A percentile compares a stretch with the other conserved stretches of the same genome.
These are phyloP conservation scores for Polydrusus pterygomalis DNA, from an alignment of 2,888 invertebrate species.

Conservation along the genomic window DNA sequence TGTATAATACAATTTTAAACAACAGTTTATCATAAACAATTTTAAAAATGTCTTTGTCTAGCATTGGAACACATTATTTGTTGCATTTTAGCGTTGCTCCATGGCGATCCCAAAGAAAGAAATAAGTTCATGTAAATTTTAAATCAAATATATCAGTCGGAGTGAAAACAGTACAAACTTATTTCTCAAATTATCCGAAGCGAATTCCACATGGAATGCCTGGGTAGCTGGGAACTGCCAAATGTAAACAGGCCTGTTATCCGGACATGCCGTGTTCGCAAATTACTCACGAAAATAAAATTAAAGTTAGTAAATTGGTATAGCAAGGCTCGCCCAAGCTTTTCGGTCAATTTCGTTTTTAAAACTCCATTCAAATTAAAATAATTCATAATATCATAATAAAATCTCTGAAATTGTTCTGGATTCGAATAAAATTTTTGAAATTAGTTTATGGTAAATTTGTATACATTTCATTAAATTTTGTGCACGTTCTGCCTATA, in stretches of 20 bases:
- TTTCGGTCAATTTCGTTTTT: background rate
- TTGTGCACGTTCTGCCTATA: too few relatives aligned
- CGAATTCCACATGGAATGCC: constrained; percentile 3
- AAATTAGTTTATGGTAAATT: too few relatives aligned
- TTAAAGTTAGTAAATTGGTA: background rate
- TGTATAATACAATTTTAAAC: too few relatives aligned
- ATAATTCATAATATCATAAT: background rate
- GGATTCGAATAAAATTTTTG: too few relatives aligned
- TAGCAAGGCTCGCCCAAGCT: background rate
- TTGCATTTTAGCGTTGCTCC: too few relatives aligned
- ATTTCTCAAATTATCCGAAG: background rate
- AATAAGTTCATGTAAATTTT: background rate
- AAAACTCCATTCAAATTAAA: background rate
- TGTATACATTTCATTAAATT: too few relatives aligned
- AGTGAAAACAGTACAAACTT: constrained; percentile 2
- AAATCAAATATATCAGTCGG: background rate
- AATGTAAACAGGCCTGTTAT: constrained; percentile 4
- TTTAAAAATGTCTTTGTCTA: too few relatives aligned
- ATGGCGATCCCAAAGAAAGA: too few relatives aligned
- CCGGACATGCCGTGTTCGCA: background rate
- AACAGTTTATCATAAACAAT: too few relatives aligned
- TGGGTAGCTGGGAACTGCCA: background rate
- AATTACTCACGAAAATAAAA: constrained; percentile 8
- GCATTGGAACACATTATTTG: too few relatives aligned
- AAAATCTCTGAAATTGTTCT: too few relatives aligned